phyloP scores from a whole-genome alignment of 2,888 invertebrate species.

The Dendrolimus pini region DNA sequence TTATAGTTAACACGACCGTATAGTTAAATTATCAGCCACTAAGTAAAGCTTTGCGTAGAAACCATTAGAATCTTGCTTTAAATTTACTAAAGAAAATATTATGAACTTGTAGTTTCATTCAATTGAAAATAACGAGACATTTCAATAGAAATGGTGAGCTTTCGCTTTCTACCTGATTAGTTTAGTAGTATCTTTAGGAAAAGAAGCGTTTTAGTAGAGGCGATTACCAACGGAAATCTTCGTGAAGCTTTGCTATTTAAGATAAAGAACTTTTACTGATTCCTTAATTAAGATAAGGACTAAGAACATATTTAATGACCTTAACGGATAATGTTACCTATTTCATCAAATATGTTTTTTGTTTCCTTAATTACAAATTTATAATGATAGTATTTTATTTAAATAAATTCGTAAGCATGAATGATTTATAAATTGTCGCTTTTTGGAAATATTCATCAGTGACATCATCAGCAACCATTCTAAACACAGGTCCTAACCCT shows the following conservation, averaged over 20 bases:
- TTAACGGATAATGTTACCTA: neutral
- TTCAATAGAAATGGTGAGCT: neutral
- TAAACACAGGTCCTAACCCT: neutral
- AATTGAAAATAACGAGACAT: neutral
- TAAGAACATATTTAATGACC: neutral
- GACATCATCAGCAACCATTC: slow-evolving; percentile 4
- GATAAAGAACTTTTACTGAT: slow-evolving; percentile 11
- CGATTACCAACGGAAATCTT: slow-evolving; percentile 43
- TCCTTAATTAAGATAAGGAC: neutral
- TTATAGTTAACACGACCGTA: slow-evolving; percentile 7
- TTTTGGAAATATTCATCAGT: neutral
- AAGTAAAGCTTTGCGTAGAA: slow-evolving; percentile 10
- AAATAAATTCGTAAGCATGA: neutral
- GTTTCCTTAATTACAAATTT: neutral
- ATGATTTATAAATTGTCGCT: neutral
- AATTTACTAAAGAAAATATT: neutral
- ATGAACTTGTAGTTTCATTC: neutral
- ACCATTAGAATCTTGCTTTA: slow-evolving; percentile 1
- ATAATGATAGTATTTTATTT: neutral
- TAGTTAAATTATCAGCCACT: slow-evolving; percentile 10
- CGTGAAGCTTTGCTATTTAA: slow-evolving; percentile 53
- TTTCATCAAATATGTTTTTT: neutral
- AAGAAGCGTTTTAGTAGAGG: slow-evolving; percentile 43
- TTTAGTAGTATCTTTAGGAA: slow-evolving; percentile 47
- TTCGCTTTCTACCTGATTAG: slow-evolving; percentile 42